Evolutionary conservation across 2,113 vertebrate genomes (phyloP), one percentile per base, ranked within the genome.

Genomic region (Scartelaos histophorus): DNA sequence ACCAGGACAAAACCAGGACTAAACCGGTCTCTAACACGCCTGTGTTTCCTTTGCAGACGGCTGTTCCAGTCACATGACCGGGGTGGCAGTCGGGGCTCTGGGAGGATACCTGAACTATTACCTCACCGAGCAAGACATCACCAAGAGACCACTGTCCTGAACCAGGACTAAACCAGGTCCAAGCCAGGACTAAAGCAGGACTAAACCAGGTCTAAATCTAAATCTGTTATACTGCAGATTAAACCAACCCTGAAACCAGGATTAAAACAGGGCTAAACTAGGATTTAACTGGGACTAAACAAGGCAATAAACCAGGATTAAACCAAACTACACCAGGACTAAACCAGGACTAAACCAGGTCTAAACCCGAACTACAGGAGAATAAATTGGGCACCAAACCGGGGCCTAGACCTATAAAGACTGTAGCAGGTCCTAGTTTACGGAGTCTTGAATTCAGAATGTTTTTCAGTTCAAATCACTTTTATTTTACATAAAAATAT

Each of bases 11-110:
- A 47, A 47, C 46, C 46, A 47, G 46, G 13, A 47, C 46, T 47
- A 47, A 15, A n/a, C n/a, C n/a, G n/a, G n/a, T n/a, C n/a, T n/a
- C n/a, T n/a, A n/a, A n/a, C 12, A 24, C 3, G 5, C 5, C 1
- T 13, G 58, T 34, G 24, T 61, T 25, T 38, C 13, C 17, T 61
- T 34, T 15, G 19, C 87, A 95, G 94, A 92, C 4, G 93, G 93
- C 57, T 95, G 94, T 46, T 94, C 93, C 61, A 94, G 93, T 86
- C 94, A 95, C 85, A 92, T 91, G 86, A 95, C 94, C 0, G 91
- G 91, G 0, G 91, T 95, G 68, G 92, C 94, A 0, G 92, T 94
- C 0, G 92, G 93, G 0, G 83, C 92, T 35, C 87, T 95, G 74
- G 94, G 94, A 16, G 93, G 93, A 56, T 94, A 92, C 85, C 90